These are phyloP conservation scores for Argynnis bischoffii DNA, from an alignment of 2,888 invertebrate genomes.

Conservation along the genomic window DNA sequence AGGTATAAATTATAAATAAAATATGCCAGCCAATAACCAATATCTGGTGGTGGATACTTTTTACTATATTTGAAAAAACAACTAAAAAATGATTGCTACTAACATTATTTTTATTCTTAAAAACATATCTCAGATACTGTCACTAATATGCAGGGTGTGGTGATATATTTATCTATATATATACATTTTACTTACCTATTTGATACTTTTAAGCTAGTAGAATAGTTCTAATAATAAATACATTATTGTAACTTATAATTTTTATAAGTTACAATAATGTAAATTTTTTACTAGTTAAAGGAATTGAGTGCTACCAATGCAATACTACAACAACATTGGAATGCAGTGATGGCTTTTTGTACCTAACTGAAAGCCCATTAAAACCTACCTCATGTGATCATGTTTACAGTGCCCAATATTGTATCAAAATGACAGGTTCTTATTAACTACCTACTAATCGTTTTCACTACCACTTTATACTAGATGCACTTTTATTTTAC, in stretches of 20 bases:
- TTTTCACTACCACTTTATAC: conserved; percentile 2
- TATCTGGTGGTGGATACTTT: conserved; percentile 1
- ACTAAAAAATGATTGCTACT: background rate
- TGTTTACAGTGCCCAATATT: conserved; percentile 90
- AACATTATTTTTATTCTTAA: background rate
- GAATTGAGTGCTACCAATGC: conserved; percentile 90
- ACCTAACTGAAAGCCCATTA: conserved; percentile 79
- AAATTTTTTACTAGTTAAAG: conserved; percentile 38
- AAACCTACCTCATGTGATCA: conserved; percentile 85
- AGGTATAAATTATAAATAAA: conserved; percentile 79
- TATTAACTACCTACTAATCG: conserved; percentile 28
- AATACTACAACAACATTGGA: conserved; percentile 85
- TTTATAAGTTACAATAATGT: no score
- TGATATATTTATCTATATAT: background rate
- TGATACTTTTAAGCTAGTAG: background rate
- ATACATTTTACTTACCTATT: background rate
- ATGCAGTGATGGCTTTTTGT: conserved; percentile 86
- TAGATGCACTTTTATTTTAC: background rate
- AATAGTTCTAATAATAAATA: background rate
- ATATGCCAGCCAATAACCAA: conserved; percentile 5
- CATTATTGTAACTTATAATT: background rate
- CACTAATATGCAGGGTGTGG: background rate
- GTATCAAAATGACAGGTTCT: conserved; percentile 89
- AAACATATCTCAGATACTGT: background rate
- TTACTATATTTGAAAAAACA: background rate